Base-by-base conservation (phyloP, 2,888 invertebrate species). In the Liodrosophila aerea region DNA sequence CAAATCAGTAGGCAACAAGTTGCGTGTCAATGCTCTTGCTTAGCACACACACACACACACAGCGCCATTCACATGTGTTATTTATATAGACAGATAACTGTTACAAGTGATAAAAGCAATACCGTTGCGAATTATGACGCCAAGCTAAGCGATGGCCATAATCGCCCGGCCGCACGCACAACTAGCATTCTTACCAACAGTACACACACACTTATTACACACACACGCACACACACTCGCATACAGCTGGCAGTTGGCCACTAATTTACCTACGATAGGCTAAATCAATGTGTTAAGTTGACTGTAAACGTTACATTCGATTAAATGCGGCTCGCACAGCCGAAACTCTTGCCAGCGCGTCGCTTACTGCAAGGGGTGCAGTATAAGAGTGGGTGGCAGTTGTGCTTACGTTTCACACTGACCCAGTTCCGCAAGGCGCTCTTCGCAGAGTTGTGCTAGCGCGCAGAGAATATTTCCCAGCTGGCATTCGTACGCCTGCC, bases 301-400 rank as follows among this genome's bases (percentile, higher is more conserved):
- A 78, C 83, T 85, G 78, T 83, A 59, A 82, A 72, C 64, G 76
- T 75, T 85, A 82, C 76, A 85, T 85, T 82, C 71, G 75, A 82
- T 75, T 85, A 67, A 71, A 75, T 75, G 85, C 72, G 80, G 52
- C 68, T 72, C 61, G 62, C 60, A 57, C 51, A 41, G 39, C 47
- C 47, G 50, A 57, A 68, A 62, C 64, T 46, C 70, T 59, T 69
- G 70, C 54, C 54, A 36, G 22, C 15, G 27, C 7, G 16, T 22
- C 22, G 22, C 22, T 5, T 22, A 5, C 22, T 22, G 22, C 22
- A 22, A 22, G 5, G 22, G 22, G n/a, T n/a, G n/a, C n/a, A n/a
- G 30, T 22, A 39, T 22, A 5, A 4, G 22, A 22, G 22, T 22
- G 12, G n/a, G 43, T n/a, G 16, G 13, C 22, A 37, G 40, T 39